These are phyloP conservation scores for Parapsyche elsis DNA, from an alignment of 1,140 invertebrate genomes.

Conservation along the genomic window DNA sequence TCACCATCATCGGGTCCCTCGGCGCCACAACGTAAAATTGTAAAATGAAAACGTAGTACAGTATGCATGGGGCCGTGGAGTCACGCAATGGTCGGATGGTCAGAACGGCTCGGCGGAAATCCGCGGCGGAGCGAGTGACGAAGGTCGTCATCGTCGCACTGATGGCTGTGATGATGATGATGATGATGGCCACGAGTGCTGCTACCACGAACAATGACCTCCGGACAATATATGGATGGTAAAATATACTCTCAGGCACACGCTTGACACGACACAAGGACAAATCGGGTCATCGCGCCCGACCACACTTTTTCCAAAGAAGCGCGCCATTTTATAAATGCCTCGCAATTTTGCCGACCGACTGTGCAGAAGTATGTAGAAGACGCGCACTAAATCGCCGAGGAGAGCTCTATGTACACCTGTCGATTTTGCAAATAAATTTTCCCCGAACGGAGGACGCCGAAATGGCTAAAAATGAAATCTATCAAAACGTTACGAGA, in stretches of 20 bases:
- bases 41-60: background rate
- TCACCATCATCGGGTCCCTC: background rate
- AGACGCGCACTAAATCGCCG: too few species aligned
- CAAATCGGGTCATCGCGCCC: constrained; percentile 28
- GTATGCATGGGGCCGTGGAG: background rate
- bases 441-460: too few species aligned
- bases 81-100: constrained; percentile 12
- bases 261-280: constrained; percentile 39
- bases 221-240: constrained; percentile 28
- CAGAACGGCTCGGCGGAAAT: constrained; percentile 26
- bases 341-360: too few species aligned
- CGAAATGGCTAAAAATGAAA: too few species aligned
- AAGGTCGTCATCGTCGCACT: constrained; percentile 12
- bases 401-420: too few species aligned
- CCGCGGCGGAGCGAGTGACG: background rate
- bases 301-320: background rate
- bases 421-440: too few species aligned
- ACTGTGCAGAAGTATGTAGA: too few species aligned
- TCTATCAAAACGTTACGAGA: too few species aligned
- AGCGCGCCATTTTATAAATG: too few species aligned
- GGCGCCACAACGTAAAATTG: background rate
- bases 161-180: constrained; percentile 7
- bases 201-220: constrained; percentile 36
- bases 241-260: constrained; percentile 29
- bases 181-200: constrained; percentile 33